Evolutionary conservation across 2,113 vertebrate genomes (phyloP).

Genomic region (Phrynosoma blainvillii): DNA sequence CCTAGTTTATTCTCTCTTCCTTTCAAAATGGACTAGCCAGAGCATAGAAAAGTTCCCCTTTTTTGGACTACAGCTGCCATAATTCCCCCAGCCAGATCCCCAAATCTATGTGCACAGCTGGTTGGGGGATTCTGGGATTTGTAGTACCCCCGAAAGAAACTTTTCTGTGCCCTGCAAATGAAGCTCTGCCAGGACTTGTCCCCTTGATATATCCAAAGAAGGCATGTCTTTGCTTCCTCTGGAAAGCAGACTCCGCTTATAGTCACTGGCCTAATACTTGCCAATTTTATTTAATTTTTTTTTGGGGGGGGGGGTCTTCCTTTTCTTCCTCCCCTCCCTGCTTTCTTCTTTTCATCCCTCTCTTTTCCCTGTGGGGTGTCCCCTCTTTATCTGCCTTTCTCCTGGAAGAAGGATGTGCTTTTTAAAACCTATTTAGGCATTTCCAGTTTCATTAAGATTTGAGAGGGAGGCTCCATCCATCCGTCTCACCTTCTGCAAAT

Average conservation of each 20-base stretch:
- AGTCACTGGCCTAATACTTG: background rate
- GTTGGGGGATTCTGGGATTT: too few species aligned
- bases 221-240: background rate
- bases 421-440: background rate
- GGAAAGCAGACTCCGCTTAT: too few species aligned
- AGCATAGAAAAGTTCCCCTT: background rate
- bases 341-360: too few species aligned
- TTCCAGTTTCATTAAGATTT: background rate
- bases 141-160: too few species aligned
- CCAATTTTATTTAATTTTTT: too few species aligned
- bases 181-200: too few species aligned
- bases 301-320: too few species aligned
- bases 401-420: background rate
- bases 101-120: too few species aligned
- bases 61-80: background rate
- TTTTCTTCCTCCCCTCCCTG: too few species aligned
- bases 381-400: too few species aligned
- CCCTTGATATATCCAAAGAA: too few species aligned
- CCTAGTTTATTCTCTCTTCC: too few species aligned
- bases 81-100: background rate
- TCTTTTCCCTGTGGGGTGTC: background rate
- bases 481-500: background rate
- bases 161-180: background rate
- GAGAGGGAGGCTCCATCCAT: background rate
- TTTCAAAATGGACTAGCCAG: background rate